Percentiles rank a stretch among this genome's conserved stretches.
Conservation (phyloP, 2,113 vertebrate species). For the Leucosticte australis region DNA sequence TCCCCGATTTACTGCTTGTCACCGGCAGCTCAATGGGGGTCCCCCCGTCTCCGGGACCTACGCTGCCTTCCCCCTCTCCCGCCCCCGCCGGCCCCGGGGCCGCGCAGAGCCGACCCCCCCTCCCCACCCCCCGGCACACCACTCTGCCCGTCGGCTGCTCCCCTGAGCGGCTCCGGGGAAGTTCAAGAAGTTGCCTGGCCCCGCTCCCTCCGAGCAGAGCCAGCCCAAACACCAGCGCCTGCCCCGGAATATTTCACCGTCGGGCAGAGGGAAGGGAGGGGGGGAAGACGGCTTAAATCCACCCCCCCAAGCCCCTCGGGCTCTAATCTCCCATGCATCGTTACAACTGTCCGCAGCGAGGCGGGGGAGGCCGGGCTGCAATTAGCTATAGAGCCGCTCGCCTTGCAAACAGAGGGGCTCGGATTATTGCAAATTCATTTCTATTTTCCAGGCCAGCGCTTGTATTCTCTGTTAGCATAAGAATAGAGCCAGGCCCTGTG, state of each 20-base stretch:
- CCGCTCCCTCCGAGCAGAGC: constrained; percentile 25
- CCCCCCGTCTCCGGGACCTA: not conserved
- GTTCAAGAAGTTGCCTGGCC: constrained; percentile 51
- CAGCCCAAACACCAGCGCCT: constrained; percentile 63
- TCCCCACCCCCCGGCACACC: not conserved
- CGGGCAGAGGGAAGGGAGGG: not conserved
- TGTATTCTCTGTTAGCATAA: constrained; percentile 92
- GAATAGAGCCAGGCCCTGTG: constrained; percentile 93
- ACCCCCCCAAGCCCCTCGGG: not conserved
- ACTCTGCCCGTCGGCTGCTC: not conserved
- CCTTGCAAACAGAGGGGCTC: constrained; percentile 77
- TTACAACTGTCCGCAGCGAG: constrained; percentile 66
- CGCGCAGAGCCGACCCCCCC: not conserved
- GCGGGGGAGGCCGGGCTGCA: constrained; percentile 72
- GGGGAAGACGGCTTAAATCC: not conserved
- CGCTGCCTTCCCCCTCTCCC: not conserved
- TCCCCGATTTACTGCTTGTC: constrained; percentile 80
- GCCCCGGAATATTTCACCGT: constrained; percentile 24
- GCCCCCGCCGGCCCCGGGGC: not conserved
- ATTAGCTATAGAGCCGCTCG: constrained; percentile 81
- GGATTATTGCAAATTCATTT: constrained; percentile 93
- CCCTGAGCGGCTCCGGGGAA: not conserved
- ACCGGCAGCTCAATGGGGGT: constrained; percentile 51
- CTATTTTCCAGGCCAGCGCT: constrained; percentile 92
- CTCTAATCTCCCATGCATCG: constrained; percentile 65